Evolutionary conservation across 2,113 vertebrate species (phyloP).

Genomic region (Mus spicilegus): DNA sequence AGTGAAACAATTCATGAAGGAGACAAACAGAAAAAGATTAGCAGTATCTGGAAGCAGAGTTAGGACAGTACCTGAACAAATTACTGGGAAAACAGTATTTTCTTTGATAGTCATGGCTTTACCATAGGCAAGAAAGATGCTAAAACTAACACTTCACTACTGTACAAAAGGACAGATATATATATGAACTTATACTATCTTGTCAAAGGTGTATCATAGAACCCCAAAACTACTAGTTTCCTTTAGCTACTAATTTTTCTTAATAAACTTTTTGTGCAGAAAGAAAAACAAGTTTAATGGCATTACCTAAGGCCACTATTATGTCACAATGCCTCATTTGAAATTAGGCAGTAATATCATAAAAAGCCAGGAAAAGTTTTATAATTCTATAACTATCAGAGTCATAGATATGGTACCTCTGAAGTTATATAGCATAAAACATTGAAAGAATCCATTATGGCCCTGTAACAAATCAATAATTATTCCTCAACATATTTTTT

Average conservation of each 20-base stretch:
- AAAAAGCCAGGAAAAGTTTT: neutral
- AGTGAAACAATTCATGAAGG: neutral
- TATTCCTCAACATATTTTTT: slow-evolving; percentile 47
- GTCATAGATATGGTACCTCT: slow-evolving; percentile 9
- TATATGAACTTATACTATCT: neutral
- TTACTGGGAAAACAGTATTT: neutral
- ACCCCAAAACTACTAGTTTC: neutral
- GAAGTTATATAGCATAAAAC: neutral
- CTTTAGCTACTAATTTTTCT: neutral
- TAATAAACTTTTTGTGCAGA: neutral
- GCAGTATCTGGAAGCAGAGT: neutral
- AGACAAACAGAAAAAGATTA: neutral
- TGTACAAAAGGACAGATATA: neutral
- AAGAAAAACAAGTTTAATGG: slow-evolving; percentile 37
- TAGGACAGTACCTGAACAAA: slow-evolving; percentile 10
- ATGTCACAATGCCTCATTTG: neutral
- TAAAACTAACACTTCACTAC: neutral
- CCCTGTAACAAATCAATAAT: slow-evolving; percentile 43
- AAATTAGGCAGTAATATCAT: neutral
- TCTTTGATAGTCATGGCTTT: neutral
- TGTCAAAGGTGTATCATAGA: neutral
- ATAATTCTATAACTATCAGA: neutral
- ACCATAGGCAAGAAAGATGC: neutral
- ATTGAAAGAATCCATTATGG: slow-evolving; percentile 10
- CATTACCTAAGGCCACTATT: neutral